phyloP scores from a whole-genome alignment of 2,888 invertebrate species.

The Dynastes maya region DNA sequence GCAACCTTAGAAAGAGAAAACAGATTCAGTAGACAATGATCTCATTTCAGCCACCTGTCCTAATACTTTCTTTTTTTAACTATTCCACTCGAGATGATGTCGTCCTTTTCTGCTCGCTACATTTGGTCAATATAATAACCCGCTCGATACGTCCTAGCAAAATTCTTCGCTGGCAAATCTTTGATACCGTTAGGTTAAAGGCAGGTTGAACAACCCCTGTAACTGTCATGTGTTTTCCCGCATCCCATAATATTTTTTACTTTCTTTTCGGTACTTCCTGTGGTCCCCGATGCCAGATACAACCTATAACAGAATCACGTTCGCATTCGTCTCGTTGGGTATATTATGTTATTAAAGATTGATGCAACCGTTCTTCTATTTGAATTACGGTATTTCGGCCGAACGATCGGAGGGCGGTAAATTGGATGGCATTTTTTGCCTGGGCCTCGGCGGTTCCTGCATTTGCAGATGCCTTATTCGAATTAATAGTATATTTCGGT shows the following conservation, averaged over 20 bases:
- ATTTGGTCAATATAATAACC: slow-evolving; percentile 37
- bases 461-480: slow-evolving; percentile 49
- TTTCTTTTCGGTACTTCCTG: slow-evolving; percentile 51
- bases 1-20: slow-evolving; percentile 66
- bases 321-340: slow-evolving; percentile 52
- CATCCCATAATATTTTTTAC: slow-evolving; percentile 33
- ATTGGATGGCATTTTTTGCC: slow-evolving; percentile 33
- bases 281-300: slow-evolving; percentile 18
- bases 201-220: slow-evolving; percentile 68
- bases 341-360: slow-evolving; percentile 61
- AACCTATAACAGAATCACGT: slow-evolving; percentile 20
- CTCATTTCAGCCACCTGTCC: slow-evolving; percentile 60
- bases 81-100: not conserved
- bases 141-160: slow-evolving; percentile 38
- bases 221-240: slow-evolving; percentile 53
- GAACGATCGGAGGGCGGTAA: slow-evolving; percentile 43
- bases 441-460: slow-evolving; percentile 22
- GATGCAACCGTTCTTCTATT: slow-evolving; percentile 51
- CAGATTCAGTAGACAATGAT: slow-evolving; percentile 60
- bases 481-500: slow-evolving; percentile 40
- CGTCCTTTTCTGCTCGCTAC: slow-evolving; percentile 15
- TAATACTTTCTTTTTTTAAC: slow-evolving; percentile 55
- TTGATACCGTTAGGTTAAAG: slow-evolving; percentile 64
- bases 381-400: slow-evolving; percentile 54
- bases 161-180: slow-evolving; percentile 62